Evolutionary conservation across 2,888 invertebrate species (phyloP), one percentile per base, ranked within the genome.

Genomic region (Stenotaenia linearis): DNA sequence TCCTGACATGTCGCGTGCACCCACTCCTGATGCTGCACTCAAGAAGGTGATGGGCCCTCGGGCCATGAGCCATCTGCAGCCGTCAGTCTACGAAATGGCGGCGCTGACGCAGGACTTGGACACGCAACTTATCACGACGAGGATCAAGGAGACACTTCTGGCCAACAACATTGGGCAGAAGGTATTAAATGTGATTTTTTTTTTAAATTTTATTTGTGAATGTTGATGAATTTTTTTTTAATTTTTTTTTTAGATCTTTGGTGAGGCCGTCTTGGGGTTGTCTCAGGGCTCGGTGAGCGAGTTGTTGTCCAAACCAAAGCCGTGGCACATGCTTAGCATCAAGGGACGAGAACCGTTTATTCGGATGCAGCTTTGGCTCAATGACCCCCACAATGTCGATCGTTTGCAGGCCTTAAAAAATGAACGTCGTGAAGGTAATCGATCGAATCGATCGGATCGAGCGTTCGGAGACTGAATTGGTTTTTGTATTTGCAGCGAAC

Each of bases 161-260:
- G 97, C 97, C 50, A 97, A 98, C 86, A 98, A 98, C 85, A 96
- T 98, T 83, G 98, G 98, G 2, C 98, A 98, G 87, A 98, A 98
- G 89, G 90, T 92, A 85, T 12, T n/a, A 25, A 45, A 30, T 32
- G 18, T 18, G 25, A 18, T 7, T 2, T n/a, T 37, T 74, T 21
- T 5, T 23, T 79, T 5, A 81, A 40, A 5, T 9, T 18, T 56
- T 28, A 25, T 37, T 35, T 12, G 21, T 40, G 1, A 40, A 69
- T 25, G 18, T n/a, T 28, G 18, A 30, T 30, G 4, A 74, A 23
- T 37, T 75, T 18, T 40, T 15, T 78, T 21, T 50, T 78, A 82
- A 12, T 40, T 18, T 3, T 83, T 82, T 81, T 88, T 87, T 12
- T 86, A 91, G 89, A 95, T 96, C 82, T 98, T 99, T 85, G 99